Percentiles rank a stretch among this genome's conserved stretches.
These are phyloP conservation scores for Enteromius thamalakanensis DNA, from an alignment of 2,797 vertebrate species.

Conservation along the genomic window DNA sequence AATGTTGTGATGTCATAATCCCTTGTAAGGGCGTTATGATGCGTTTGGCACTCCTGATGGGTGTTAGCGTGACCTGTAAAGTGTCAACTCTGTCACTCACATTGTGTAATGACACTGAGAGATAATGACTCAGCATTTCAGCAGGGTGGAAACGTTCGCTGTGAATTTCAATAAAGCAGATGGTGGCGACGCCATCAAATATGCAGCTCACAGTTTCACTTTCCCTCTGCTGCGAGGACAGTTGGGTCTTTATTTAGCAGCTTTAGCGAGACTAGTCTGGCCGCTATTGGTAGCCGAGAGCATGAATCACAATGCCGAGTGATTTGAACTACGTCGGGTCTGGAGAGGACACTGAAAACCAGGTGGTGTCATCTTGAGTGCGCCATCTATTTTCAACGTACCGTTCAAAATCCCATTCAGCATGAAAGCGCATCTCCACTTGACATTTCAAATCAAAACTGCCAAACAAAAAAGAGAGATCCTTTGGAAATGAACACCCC, in stretches of 20 bases:
- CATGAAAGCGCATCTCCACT: slow-evolving; percentile 21
- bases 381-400: slow-evolving; percentile 24
- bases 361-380: slow-evolving; percentile 2
- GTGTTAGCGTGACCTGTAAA: slow-evolving; percentile 60
- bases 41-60: slow-evolving; percentile 27
- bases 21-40: slow-evolving; percentile 20
- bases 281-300: not conserved
- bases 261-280: slow-evolving; percentile 22
- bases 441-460: slow-evolving; percentile 8
- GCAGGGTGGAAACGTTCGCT: slow-evolving; percentile 52
- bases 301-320: not conserved
- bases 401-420: slow-evolving; percentile 29
- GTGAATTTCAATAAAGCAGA: slow-evolving; percentile 73
- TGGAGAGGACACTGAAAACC: slow-evolving; percentile 3
- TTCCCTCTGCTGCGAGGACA: slow-evolving; percentile 28
- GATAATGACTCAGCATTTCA: slow-evolving; percentile 74
- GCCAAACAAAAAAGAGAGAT: not conserved
- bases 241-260: slow-evolving; percentile 44
- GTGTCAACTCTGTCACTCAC: slow-evolving; percentile 66
- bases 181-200: slow-evolving; percentile 69
- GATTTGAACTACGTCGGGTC: not conserved
- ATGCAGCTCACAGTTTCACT: slow-evolving; percentile 26
- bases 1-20: slow-evolving; percentile 60
- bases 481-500: slow-evolving; percentile 36
- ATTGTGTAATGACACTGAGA: slow-evolving; percentile 60